A percentile compares a stretch with the other conserved stretches of the same genome.
These are phyloP conservation scores for Solenodon paradoxus DNA, from an alignment of 2,113 vertebrate genomes.

Conservation along the genomic window DNA sequence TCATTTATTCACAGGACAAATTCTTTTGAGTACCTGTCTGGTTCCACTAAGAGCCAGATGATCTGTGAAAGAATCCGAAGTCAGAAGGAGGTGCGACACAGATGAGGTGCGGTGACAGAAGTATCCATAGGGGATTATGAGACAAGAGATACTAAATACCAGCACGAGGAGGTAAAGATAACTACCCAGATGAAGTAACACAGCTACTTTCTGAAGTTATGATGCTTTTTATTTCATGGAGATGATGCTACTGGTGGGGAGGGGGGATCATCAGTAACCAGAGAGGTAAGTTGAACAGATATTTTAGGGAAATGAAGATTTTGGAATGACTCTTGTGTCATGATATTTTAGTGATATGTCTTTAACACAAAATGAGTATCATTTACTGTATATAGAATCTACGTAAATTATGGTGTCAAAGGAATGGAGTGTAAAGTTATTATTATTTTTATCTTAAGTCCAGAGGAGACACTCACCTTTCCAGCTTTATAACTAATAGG, in stretches of 20 bases:
- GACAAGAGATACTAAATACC: background rate
- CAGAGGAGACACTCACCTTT: too few species aligned
- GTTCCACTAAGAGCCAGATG: background rate
- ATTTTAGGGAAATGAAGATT: background rate
- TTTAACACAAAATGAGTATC: background rate
- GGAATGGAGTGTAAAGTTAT: too few species aligned
- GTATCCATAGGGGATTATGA: background rate
- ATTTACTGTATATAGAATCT: background rate
- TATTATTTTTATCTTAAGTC: too few species aligned
- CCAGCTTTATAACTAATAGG: background rate
- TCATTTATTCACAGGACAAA: background rate
- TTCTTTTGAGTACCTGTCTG: background rate
- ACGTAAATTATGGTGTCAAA: background rate
- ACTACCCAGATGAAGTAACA: background rate
- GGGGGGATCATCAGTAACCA: background rate
- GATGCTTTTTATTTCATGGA: background rate
- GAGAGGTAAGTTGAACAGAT: background rate
- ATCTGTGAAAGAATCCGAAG: background rate
- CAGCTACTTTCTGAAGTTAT: background rate
- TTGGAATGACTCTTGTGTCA: background rate
- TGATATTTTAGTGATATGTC: background rate
- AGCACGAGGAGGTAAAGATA: background rate
- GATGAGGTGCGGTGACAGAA: fast-evolving
- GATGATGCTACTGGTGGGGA: background rate
- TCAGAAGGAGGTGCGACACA: background rate